A percentile compares a stretch with the other conserved stretches of the same genome.
Conservation (phyloP, 2,797 vertebrate genomes). For the Florisuga fusca region DNA sequence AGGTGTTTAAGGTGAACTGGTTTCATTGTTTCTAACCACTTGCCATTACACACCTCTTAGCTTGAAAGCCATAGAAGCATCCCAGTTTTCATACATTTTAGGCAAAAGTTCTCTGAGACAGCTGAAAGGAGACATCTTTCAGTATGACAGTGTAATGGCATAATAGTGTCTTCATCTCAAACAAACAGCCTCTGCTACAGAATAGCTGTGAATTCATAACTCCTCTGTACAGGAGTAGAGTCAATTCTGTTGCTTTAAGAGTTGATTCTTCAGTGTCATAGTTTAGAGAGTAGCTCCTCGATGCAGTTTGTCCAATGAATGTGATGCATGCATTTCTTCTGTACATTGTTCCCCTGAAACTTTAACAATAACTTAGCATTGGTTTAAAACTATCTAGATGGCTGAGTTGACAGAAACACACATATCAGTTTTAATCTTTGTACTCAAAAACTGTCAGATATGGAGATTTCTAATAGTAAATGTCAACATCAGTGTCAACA, state of each 20-base stretch:
- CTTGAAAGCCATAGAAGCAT: conserved; percentile 50
- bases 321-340: not conserved
- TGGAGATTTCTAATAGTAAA: not conserved
- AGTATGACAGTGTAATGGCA: conserved; percentile 50
- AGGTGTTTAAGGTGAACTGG: conserved; percentile 41
- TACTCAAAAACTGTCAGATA: not conserved
- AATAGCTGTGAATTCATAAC: not conserved
- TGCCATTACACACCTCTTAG: conserved; percentile 16
- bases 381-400: not conserved
- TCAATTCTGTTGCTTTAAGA: not conserved
- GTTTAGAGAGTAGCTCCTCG: conserved; percentile 3
- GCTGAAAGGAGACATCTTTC: conserved; percentile 50
- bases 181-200: conserved; percentile 21
- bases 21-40: conserved; percentile 38
- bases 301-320: conserved; percentile 21
- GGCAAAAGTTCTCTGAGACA: conserved; percentile 21
- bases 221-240: not conserved
- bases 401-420: not conserved
- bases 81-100: conserved; percentile 7
- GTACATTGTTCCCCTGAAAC: not conserved
- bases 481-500: not conserved
- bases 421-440: not conserved
- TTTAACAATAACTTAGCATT: not conserved
- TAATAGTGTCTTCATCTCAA: conserved; percentile 47
- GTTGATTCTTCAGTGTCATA: conserved; percentile 33